Percentiles rank a stretch among this genome's conserved stretches.
phyloP scores from a whole-genome alignment of 2,888 invertebrate species.

The Meloe dianella region DNA sequence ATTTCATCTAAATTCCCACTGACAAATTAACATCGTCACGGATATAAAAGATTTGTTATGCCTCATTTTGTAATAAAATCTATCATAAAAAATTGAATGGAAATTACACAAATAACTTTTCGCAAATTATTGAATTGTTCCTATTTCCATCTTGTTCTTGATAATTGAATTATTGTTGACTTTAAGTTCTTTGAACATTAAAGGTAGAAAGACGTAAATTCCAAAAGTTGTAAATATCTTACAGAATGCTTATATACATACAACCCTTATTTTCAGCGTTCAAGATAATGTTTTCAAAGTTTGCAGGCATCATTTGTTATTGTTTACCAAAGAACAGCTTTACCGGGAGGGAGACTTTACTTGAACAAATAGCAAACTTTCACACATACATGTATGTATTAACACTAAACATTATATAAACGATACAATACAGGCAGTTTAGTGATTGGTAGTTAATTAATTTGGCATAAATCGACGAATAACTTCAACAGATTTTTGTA shows the following conservation, averaged over 20 bases:
- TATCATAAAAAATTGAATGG: neutral
- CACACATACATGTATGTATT: slow-evolving; percentile 8
- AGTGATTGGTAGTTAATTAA: neutral
- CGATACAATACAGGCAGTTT: neutral
- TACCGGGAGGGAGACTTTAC: slow-evolving; percentile 31
- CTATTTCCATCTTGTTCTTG: neutral
- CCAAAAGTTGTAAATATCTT: slow-evolving; percentile 29
- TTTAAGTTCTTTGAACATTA: slow-evolving; percentile 26
- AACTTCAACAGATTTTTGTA: no score
- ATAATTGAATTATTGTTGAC: slow-evolving; percentile 31
- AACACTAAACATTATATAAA: slow-evolving; percentile 4
- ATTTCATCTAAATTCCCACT: slow-evolving; percentile 8
- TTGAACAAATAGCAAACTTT: slow-evolving; percentile 29
- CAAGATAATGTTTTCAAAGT: slow-evolving; percentile 32
- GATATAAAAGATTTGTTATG: slow-evolving; percentile 7
- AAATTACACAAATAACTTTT: no score
- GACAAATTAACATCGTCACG: slow-evolving; percentile 17
- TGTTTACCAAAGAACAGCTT: slow-evolving; percentile 33
- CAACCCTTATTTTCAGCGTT: neutral
- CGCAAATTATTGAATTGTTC: no score
- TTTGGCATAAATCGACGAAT: neutral
- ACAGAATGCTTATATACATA: slow-evolving; percentile 21
- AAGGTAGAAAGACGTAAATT: slow-evolving; percentile 19
- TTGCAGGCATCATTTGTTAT: slow-evolving; percentile 30
- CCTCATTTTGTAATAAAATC: slow-evolving; percentile 4